These are phyloP conservation scores for Campoletis sonorensis DNA, from an alignment of 1,140 invertebrate genomes.

Conservation along the genomic window DNA sequence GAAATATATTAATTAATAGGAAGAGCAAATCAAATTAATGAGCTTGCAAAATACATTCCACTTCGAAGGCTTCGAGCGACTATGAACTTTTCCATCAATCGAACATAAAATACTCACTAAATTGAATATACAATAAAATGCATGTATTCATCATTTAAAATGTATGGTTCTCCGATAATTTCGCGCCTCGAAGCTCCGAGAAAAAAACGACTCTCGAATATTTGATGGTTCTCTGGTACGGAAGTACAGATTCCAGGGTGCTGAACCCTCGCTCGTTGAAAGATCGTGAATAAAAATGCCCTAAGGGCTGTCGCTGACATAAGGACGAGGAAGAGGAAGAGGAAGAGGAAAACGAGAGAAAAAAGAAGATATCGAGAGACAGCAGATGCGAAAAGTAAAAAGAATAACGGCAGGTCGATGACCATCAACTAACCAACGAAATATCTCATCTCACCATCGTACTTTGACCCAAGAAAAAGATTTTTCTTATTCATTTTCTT, in stretches of 20 bases:
- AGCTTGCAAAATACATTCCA: too few species aligned
- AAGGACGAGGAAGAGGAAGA: background rate
- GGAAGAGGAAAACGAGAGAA: background rate
- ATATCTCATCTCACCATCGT: background rate
- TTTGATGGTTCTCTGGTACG: background rate
- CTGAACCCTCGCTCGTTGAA: conserved; percentile 1
- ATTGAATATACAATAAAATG: too few species aligned
- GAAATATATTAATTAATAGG: too few species aligned
- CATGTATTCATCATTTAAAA: too few species aligned
- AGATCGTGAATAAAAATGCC: background rate
- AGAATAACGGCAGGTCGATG: conserved; percentile 1
- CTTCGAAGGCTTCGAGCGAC: too few species aligned
- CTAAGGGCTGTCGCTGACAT: background rate
- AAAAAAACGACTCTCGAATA: background rate
- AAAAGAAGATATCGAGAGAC: background rate
- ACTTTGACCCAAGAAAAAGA: background rate
- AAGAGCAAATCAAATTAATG: too few species aligned
- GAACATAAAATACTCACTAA: too few species aligned
- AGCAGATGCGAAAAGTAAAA: background rate
- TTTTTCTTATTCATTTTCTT: background rate
- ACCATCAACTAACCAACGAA: background rate
- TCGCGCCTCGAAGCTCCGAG: background rate
- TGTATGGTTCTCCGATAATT: background rate
- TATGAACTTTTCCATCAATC: too few species aligned
- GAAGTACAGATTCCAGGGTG: background rate